Percentiles rank a stretch among this genome's conserved stretches.
phyloP scores from a whole-genome alignment of 1,140 invertebrate species.

The Megalonaias nervosa region DNA sequence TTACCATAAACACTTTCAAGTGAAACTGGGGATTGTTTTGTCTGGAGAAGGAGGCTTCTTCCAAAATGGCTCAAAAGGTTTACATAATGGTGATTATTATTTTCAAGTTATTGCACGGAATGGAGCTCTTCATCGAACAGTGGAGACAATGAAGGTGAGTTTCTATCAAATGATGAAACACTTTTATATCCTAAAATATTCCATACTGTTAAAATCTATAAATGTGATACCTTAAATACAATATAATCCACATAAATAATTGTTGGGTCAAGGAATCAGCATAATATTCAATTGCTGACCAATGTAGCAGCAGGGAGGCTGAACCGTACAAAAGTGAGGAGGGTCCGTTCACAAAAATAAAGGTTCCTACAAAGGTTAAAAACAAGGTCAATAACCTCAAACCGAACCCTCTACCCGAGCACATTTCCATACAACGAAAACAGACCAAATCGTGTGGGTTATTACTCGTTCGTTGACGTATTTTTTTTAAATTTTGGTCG shows the following conservation, averaged over 20 bases:
- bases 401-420: too few relatives aligned
- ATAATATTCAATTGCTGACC: neutral
- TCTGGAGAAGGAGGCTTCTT: constrained; percentile 25
- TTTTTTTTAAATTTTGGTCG: too few relatives aligned
- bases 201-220: neutral
- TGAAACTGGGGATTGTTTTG: constrained; percentile 26
- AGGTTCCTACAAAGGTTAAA: too few relatives aligned
- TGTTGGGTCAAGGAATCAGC: neutral
- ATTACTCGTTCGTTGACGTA: too few relatives aligned
- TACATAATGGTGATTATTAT: constrained; percentile 50
- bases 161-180: neutral
- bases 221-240: neutral
- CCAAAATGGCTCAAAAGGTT: constrained; percentile 28
- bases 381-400: too few relatives aligned
- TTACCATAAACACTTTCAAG: constrained; percentile 47
- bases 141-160: constrained; percentile 38
- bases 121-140: constrained; percentile 40
- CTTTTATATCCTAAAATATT: neutral
- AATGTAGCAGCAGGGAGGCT: too few relatives aligned
- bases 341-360: too few relatives aligned
- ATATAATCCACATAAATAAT: neutral
- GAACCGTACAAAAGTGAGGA: too few relatives aligned
- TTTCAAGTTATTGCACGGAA: constrained; percentile 44
- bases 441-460: too few relatives aligned
- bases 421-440: too few relatives aligned